Percentiles rank a stretch among this genome's conserved stretches.
Conservation (phyloP, 2,888 invertebrate species). For the Pammene aurita region DNA sequence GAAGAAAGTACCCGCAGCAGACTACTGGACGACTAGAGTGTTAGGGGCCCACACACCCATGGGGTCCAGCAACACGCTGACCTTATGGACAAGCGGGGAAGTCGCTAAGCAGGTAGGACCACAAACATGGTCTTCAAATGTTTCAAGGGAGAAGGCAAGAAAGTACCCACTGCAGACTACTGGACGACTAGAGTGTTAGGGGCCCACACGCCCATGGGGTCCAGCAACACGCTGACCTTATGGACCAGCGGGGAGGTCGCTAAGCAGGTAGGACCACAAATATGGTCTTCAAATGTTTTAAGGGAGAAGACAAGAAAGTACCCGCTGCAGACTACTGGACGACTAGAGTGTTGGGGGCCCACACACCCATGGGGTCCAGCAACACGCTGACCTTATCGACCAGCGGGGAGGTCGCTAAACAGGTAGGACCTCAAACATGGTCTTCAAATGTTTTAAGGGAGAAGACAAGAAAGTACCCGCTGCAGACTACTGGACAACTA, state of each 20-base stretch:
- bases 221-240: constrained; percentile 46
- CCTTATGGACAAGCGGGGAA: constrained; percentile 51
- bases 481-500: not conserved
- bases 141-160: constrained; percentile 43
- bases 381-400: constrained; percentile 50
- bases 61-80: constrained; percentile 46
- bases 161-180: constrained; percentile 41
- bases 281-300: not conserved
- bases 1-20: constrained; percentile 40
- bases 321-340: constrained; percentile 46
- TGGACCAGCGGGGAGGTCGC: constrained; percentile 50
- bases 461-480: not conserved
- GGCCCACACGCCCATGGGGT: constrained; percentile 44
- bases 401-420: constrained; percentile 47
- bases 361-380: constrained; percentile 44
- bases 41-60: constrained; percentile 45
- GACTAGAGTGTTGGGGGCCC: constrained; percentile 46
- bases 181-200: constrained; percentile 49
- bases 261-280: constrained; percentile 52
- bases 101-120: constrained; percentile 53
- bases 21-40: constrained; percentile 47
- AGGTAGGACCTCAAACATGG: constrained; percentile 51
- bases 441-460: not conserved
- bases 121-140: not conserved
- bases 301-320: constrained; percentile 44